Evolutionary conservation across 2,113 vertebrate species (phyloP), one percentile per base, ranked within the genome.

Genomic region (Oostethus manadensis): DNA sequence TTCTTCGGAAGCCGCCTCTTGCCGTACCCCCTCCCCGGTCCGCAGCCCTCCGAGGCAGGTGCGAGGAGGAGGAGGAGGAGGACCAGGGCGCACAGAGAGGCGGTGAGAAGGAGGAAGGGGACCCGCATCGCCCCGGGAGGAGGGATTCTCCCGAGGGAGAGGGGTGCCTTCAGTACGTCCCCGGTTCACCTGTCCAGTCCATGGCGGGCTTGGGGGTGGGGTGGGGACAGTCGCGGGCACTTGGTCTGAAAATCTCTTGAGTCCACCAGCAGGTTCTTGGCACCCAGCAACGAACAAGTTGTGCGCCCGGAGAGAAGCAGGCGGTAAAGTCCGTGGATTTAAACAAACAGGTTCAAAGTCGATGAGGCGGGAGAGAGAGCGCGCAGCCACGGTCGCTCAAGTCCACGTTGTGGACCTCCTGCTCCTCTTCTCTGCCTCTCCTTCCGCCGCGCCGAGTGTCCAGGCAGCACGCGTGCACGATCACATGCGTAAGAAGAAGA

Each of bases 21-120:
- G 75, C 96, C 96, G 89, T 95, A 92, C 77, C 94, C 94, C 85
- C 94, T 92, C 87, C 96, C 96, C 88, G 96, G 96, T 77, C 95
- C 96, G 86, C 96, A 98, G 85, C 91, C 91, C 81, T 93, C 88
- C 78, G 91, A 90, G 75, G 88, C 92, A 84, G 93, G 92, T 89
- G 88, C 86, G 88, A 93, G 80, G 82, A 92, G 86, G 88, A 94
- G 84, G 88, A 93, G 80, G 83, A 92, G 86, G 88, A 94, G 84
- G 84, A 93, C 81, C 84, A 92, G 86, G 89, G 89, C 90, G 84
- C 90, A 82, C 83, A 85, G 79, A 78, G 81, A 91, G 89, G 80
- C 66, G 81, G 78, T 89, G 82, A 88, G 83, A 79, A 88, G 82
- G 71, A 90, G 72, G 83, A 90, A 92, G 83, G 89, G 88, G 90